phyloP scores from a whole-genome alignment of 2,113 vertebrate genomes.

The Aphyosemion australe region DNA sequence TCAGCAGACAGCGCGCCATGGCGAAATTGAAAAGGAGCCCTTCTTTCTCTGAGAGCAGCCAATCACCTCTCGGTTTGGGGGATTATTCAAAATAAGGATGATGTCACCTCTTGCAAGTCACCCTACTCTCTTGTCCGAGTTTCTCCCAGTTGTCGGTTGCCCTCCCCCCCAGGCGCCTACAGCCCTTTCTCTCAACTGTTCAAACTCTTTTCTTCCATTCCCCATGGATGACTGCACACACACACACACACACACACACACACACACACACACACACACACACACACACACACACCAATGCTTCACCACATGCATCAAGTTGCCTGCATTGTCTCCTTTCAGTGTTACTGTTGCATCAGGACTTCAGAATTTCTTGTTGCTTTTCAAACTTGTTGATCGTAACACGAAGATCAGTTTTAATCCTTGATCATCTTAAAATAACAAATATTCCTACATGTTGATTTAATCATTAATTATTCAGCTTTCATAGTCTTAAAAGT shows the following conservation, averaged over 20 bases:
- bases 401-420: background rate
- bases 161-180: slow-evolving; percentile 51
- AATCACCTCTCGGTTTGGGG: slow-evolving; percentile 66
- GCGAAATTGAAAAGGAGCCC: slow-evolving; percentile 69
- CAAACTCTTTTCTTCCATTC: slow-evolving; percentile 63
- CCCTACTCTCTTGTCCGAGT: slow-evolving; percentile 60
- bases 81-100: slow-evolving; percentile 81
- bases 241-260: slow-evolving; percentile 38
- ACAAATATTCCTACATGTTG: background rate
- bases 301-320: too few relatives aligned
- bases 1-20: slow-evolving; percentile 61
- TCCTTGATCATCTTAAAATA: background rate
- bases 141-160: slow-evolving; percentile 59
- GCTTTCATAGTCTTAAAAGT: slow-evolving; percentile 25
- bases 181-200: slow-evolving; percentile 51
- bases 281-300: too few relatives aligned
- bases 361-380: slow-evolving; percentile 18
- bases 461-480: background rate
- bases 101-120: slow-evolving; percentile 79
- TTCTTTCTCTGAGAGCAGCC: slow-evolving; percentile 68
- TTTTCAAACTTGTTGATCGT: slow-evolving; percentile 57
- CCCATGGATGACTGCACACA: slow-evolving; percentile 60
- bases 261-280: too few relatives aligned
- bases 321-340: too few relatives aligned
- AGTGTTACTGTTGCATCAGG: slow-evolving; percentile 39